Percentiles rank a stretch among this genome's conserved stretches.
These are phyloP conservation scores for Hedya salicella DNA, from an alignment of 2,888 invertebrate species.

Conservation along the genomic window DNA sequence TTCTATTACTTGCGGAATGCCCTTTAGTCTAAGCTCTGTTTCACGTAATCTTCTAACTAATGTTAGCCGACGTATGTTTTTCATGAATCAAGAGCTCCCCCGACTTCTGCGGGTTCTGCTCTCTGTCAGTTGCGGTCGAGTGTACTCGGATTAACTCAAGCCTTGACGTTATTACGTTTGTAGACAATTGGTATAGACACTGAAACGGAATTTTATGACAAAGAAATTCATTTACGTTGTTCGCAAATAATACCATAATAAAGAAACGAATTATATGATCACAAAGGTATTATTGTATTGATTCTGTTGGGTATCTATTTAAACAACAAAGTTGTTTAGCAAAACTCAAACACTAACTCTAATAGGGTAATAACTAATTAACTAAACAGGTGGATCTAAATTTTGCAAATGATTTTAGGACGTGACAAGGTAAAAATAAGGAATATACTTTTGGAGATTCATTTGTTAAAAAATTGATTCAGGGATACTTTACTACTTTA, in stretches of 20 bases:
- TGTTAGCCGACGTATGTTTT: conserved; percentile 27
- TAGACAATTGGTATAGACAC: conserved; percentile 30
- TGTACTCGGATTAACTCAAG: conserved; percentile 67
- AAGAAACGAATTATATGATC: background rate
- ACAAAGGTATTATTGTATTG: background rate
- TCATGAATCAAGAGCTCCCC: conserved; percentile 17
- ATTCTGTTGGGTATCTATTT: background rate
- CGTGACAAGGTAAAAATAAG: too few species aligned
- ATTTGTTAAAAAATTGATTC: too few species aligned
- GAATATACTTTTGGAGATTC: too few species aligned
- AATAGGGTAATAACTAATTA: too few species aligned
- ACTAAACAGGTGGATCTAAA: too few species aligned
- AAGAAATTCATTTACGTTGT: background rate
- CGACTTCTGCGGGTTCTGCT: conserved; percentile 55
- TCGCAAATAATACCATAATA: background rate
- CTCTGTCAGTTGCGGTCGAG: conserved; percentile 71
- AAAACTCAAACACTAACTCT: too few species aligned
- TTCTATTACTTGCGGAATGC: too few species aligned
- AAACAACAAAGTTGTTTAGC: background rate
- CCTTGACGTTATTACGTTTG: conserved; percentile 50
- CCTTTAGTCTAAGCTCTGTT: conserved; percentile 4
- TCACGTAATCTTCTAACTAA: conserved; percentile 20
- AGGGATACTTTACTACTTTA: too few species aligned
- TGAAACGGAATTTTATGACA: background rate
- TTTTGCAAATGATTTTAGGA: too few species aligned